A percentile compares a stretch with the other conserved stretches of the same genome.
These are phyloP conservation scores for Oryctolagus cuniculus DNA, from an alignment of 2,113 vertebrate species.

Conservation along the genomic window DNA sequence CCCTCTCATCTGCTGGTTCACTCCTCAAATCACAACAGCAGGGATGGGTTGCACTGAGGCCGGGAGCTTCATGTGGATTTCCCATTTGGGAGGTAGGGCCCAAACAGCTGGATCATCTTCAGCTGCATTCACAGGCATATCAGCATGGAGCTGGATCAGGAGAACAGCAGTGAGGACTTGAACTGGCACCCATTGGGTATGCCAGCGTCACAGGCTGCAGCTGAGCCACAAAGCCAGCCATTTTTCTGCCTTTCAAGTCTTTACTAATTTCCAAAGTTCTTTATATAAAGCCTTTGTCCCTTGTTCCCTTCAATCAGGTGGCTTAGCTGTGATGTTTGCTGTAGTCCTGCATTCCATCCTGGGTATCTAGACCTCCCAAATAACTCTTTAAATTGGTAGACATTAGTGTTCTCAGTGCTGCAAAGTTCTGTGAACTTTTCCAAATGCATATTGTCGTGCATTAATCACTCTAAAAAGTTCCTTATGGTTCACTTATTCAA, in stretches of 20 bases:
- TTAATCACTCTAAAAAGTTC: not conserved
- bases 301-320: not conserved
- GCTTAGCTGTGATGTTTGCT: not conserved
- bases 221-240: no score
- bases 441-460: not conserved
- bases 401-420: not conserved
- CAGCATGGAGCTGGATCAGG: no score
- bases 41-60: no score
- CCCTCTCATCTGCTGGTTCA: no score
- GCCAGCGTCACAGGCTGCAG: no score
- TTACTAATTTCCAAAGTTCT: not conserved
- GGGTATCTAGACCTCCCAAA: not conserved
- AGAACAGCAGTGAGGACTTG: no score
- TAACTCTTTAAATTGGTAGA: not conserved
- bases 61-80: no score
- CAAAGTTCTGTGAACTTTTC: not conserved
- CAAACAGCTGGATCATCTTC: no score
- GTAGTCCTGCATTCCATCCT: not conserved
- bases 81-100: no score
- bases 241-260: not conserved
- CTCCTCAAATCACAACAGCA: no score
- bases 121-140: no score
- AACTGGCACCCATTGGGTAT: no score
- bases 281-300: not conserved
- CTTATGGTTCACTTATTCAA: not conserved